phyloP scores from a whole-genome alignment of 2,888 invertebrate genomes.

The Nephrotoma appendiculata region DNA sequence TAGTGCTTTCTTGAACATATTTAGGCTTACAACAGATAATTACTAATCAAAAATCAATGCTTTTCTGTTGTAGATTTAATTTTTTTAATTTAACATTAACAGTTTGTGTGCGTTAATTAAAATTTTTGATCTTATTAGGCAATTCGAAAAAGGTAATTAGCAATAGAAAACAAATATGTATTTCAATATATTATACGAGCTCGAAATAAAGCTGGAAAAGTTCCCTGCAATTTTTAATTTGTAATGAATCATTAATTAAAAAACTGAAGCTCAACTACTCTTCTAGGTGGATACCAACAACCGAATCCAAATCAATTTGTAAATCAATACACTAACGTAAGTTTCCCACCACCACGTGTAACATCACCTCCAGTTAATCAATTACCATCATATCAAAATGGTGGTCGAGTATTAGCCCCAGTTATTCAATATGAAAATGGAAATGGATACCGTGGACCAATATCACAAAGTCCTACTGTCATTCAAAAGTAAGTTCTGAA shows the following conservation, averaged over 20 bases:
- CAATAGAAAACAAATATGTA: background rate
- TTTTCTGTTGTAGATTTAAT: background rate
- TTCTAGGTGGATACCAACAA: constrained; percentile 9
- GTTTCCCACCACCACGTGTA: constrained; percentile 33
- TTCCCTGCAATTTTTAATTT: background rate
- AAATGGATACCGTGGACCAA: constrained; percentile 21
- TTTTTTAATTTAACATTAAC: background rate
- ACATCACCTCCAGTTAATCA: constrained; percentile 20
- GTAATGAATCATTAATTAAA: background rate
- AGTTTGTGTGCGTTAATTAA: background rate
- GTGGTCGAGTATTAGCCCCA: constrained; percentile 46
- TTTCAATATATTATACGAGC: background rate
- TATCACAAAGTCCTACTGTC: constrained; percentile 27
- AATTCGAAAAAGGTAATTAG: background rate
- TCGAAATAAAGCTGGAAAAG: background rate
- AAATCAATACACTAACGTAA: constrained; percentile 29
- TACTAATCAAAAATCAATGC: background rate
- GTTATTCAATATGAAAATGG: constrained; percentile 35
- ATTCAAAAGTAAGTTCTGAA: constrained; percentile 29
- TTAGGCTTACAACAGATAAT: background rate
- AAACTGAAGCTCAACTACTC: background rate
- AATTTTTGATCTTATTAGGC: background rate
- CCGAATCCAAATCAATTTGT: constrained; percentile 34
- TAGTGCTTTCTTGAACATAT: background rate
- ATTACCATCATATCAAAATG: constrained; percentile 30